Conservation (phyloP, 2,113 vertebrate species). For the Myocastor coypus region DNA sequence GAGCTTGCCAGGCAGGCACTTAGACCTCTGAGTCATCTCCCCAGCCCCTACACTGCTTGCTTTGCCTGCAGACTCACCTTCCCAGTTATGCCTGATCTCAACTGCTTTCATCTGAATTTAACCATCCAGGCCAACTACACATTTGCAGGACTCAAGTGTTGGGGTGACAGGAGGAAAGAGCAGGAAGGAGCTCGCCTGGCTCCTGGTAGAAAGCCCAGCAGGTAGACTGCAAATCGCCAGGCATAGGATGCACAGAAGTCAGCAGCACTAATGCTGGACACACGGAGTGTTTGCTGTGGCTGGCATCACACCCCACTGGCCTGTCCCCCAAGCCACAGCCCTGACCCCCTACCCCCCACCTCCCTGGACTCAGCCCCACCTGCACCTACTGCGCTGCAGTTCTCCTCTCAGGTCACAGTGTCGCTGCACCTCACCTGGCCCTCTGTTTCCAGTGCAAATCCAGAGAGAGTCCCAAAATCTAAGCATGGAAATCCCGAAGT, state of each 20-base stretch:
- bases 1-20: no score
- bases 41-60: background rate
- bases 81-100: background rate
- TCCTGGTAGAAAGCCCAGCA: background rate
- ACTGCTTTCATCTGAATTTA: background rate
- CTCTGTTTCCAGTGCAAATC: background rate
- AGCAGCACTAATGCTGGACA: background rate
- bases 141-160: background rate
- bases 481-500: background rate
- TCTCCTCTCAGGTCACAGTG: background rate
- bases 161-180: background rate
- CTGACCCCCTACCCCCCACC: background rate
- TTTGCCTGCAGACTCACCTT: background rate
- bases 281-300: background rate
- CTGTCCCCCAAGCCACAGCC: background rate
- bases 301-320: background rate
- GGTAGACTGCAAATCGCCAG: background rate
- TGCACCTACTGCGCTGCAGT: no score
- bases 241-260: background rate
- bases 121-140: no score
- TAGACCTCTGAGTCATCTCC: no score
- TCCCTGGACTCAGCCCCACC: background rate
- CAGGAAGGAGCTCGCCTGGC: background rate
- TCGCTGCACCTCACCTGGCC: background rate
- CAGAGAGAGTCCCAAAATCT: background rate